Evolutionary conservation across 2,888 invertebrate genomes (phyloP).

Genomic region (Phrixothrix hirtus): DNA sequence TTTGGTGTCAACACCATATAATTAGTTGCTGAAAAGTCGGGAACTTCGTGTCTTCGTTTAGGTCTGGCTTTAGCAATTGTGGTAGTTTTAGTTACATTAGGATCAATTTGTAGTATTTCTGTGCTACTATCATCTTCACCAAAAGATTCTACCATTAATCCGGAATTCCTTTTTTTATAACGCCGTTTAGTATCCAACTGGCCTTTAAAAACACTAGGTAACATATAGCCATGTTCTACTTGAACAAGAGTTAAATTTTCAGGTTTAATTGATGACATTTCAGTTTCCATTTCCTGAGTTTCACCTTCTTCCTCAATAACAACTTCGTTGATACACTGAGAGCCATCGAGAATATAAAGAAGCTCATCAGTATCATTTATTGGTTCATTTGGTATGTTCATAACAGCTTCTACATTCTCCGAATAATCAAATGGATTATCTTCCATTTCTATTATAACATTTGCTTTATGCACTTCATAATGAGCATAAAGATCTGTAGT

Average conservation of each 20-base stretch:
- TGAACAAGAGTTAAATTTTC: conserved; percentile 46
- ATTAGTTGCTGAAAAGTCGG: conserved; percentile 52
- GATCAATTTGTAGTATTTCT: conserved; percentile 27
- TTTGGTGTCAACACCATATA: conserved; percentile 47
- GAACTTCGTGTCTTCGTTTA: conserved; percentile 48
- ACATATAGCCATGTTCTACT: conserved; percentile 53
- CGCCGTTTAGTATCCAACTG: conserved; percentile 33
- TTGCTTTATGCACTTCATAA: conserved; percentile 46
- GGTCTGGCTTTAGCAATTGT: conserved; percentile 37
- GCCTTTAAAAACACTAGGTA: conserved; percentile 43
- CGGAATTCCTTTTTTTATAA: conserved; percentile 29
- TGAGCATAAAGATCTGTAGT: conserved; percentile 48
- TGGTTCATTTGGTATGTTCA: conserved; percentile 37
- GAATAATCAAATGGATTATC: conserved; percentile 20
- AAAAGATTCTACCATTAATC: conserved; percentile 19
- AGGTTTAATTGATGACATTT: conserved; percentile 11
- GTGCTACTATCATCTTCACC: conserved; percentile 19
- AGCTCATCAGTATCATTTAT: conserved; percentile 43
- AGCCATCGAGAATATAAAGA: conserved; percentile 50
- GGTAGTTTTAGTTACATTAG: conserved; percentile 25
- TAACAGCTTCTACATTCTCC: conserved; percentile 41
- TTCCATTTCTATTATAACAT: conserved; percentile 28
- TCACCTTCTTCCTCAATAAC: conserved; percentile 47
- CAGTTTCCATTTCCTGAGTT: conserved; percentile 11
- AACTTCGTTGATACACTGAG: conserved; percentile 49